phyloP scores from a whole-genome alignment of 2,888 invertebrate species.

The Gandaritis pyraliata region DNA sequence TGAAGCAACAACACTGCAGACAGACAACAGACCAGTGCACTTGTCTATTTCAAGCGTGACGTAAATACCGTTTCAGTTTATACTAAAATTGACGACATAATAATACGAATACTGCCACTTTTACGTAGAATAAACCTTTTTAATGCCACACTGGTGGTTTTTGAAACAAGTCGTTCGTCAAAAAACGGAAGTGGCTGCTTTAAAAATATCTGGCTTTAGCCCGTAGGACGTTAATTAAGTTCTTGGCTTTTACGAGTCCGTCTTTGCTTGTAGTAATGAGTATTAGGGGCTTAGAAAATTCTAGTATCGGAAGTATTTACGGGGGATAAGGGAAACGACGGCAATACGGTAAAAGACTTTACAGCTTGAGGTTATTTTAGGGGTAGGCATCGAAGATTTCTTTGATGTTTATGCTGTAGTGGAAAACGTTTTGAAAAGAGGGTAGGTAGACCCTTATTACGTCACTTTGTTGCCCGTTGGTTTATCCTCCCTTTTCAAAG shows the following conservation, averaged over 20 bases:
- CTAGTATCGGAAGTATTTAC: constrained; percentile 37
- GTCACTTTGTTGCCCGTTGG: too few relatives aligned
- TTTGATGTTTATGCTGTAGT: neutral
- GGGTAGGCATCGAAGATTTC: constrained; percentile 3
- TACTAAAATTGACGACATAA: too few relatives aligned
- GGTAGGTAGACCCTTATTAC: too few relatives aligned
- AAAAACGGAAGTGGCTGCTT: neutral
- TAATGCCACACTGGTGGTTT: too few relatives aligned
- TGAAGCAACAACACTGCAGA: too few relatives aligned
- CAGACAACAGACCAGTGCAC: too few relatives aligned
- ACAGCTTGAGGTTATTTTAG: constrained; percentile 10
- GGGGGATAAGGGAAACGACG: constrained; percentile 17
- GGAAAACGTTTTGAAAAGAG: neutral
- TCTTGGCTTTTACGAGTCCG: constrained; percentile 71
- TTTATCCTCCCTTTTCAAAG: too few relatives aligned
- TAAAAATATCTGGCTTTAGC: constrained; percentile 23
- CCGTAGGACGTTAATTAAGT: constrained; percentile 71
- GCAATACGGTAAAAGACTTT: constrained; percentile 22
- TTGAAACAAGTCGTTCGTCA: neutral
- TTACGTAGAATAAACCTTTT: too few relatives aligned
- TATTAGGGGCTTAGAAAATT: constrained; percentile 48
- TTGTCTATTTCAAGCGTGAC: too few relatives aligned
- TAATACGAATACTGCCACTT: too few relatives aligned
- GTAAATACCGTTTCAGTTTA: too few relatives aligned
- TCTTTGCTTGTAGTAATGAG: constrained; percentile 66